Base-by-base conservation (phyloP, 2,113 vertebrate genomes). In the Myiozetetes cayanensis region DNA sequence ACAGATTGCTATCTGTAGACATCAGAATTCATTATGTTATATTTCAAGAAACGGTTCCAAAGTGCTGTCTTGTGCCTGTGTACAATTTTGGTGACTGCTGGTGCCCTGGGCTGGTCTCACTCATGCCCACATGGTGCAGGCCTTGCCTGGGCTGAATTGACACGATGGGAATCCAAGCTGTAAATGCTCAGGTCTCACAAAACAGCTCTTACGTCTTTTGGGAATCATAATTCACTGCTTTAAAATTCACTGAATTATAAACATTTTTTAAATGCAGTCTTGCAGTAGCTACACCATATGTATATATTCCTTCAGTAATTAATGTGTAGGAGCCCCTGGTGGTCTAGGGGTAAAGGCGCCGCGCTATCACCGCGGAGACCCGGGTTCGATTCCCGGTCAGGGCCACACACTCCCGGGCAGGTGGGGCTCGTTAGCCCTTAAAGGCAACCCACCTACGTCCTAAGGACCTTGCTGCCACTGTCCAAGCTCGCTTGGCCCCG, bases 71-170 rank as follows among this genome's bases (percentile, higher is more conserved):
- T 68, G 41, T 75, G 81, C 50, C 53, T 7, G 0, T 13, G 47
- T 8, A 10, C 2, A 5, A 4, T 52, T 47, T 75, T 35, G 44
- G 37, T 41, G 39, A 47, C 75, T n/a, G 65, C 37, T 31, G 55
- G 21, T 61, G 56, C n/a, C 14, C 18, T 49, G 65, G 55, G 35
- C 12, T 33, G 24, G n/a, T 59, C 41, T 18, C 6, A 1, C 46
- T 70, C 4, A 1, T 8, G 1, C 14, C 28, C 0, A 2, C 1
- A 1, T 1, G 2, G 19, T 8, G 4, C 11, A 12, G 58, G 39
- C 41, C 65, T 70, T 75, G 10, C 44, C 23, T 0, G 0, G 58
- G 23, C 53, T 73, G 41, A 73, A 66, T 8, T n/a, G 13, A 39
- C 5, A 7, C 52, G 10, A 2, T 2, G 19, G 56, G 52, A 87